These are phyloP conservation scores for Coryphaenoides rupestris DNA, from an alignment of 2,113 vertebrate species.

Conservation along the genomic window DNA sequence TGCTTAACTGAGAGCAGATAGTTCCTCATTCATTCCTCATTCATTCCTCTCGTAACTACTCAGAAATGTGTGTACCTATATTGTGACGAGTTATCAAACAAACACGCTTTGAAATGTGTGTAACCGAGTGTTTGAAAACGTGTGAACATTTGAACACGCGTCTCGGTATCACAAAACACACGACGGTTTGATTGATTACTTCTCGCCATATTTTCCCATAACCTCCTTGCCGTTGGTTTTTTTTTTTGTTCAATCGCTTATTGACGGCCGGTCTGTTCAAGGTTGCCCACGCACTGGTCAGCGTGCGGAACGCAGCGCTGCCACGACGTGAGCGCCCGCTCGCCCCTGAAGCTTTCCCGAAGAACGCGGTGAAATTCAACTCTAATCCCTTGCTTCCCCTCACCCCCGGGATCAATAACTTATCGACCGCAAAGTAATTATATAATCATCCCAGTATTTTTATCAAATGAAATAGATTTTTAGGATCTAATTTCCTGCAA, in stretches of 20 bases:
- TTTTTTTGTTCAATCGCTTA: constrained; percentile 58
- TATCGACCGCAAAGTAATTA: constrained; percentile 68
- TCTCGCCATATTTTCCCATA: constrained; percentile 64
- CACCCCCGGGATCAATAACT: constrained; percentile 56
- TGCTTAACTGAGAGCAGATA: too few relatives aligned
- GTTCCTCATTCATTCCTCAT: too few relatives aligned
- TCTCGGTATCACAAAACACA: constrained; percentile 22
- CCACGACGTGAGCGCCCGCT: neutral
- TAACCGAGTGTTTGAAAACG: too few relatives aligned
- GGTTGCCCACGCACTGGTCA: constrained; percentile 60
- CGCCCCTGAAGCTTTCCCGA: constrained; percentile 39
- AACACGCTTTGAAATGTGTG: too few relatives aligned
- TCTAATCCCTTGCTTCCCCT: constrained; percentile 63
- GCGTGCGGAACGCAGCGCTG: constrained; percentile 54
- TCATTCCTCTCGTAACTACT: too few relatives aligned
- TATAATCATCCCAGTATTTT: constrained; percentile 62
- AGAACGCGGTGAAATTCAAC: constrained; percentile 32
- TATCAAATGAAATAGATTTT: constrained; percentile 50
- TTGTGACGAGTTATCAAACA: too few relatives aligned
- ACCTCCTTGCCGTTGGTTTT: too few relatives aligned
- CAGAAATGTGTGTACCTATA: too few relatives aligned
- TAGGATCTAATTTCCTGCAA: constrained; percentile 33
- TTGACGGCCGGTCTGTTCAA: constrained; percentile 65
- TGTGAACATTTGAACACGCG: too few relatives aligned
- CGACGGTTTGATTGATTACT: constrained; percentile 23